Evolutionary conservation across 2,113 vertebrate species (phyloP).

Genomic region (Copsychus sechellarum): DNA sequence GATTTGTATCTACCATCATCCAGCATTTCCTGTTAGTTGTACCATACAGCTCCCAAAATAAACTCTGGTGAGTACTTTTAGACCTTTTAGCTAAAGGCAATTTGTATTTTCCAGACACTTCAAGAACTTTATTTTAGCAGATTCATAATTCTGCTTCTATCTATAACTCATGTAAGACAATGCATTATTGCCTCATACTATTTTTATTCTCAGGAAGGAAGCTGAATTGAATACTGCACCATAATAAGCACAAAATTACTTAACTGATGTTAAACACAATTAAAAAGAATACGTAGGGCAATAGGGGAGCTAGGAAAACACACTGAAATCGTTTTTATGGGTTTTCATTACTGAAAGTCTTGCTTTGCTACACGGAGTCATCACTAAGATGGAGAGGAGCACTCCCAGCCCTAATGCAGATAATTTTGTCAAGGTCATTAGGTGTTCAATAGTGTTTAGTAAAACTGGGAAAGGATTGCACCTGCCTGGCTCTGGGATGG

Average conservation of each 20-base stretch:
- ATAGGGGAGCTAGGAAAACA: slow-evolving; percentile 9
- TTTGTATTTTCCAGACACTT: slow-evolving; percentile 30
- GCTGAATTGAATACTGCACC: not conserved
- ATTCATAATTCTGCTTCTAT: slow-evolving; percentile 15
- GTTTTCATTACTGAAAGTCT: not conserved
- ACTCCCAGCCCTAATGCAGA: slow-evolving; percentile 42
- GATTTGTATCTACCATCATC: not conserved
- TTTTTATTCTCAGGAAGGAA: slow-evolving; percentile 49
- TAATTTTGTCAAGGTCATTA: slow-evolving; percentile 72
- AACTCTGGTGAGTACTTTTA: not conserved
- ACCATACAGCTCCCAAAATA: slow-evolving; percentile 40
- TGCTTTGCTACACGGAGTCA: slow-evolving; percentile 20
- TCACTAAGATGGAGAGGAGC: slow-evolving; percentile 28
- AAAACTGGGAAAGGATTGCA: slow-evolving; percentile 54
- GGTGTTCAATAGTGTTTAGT: slow-evolving; percentile 65
- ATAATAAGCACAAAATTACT: not conserved
- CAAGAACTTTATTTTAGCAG: slow-evolving; percentile 14
- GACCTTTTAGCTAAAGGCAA: slow-evolving; percentile 11
- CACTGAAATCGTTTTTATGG: slow-evolving; percentile 20
- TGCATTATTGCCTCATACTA: not conserved
- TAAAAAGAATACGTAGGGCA: not conserved
- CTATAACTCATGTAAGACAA: not conserved
- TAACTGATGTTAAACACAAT: not conserved
- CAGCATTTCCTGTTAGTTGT: slow-evolving; percentile 1
- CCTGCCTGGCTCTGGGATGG: slow-evolving; percentile 58